These are phyloP conservation scores for Trichomalopsis sarcophagae DNA, from an alignment of 1,140 invertebrate species.

Conservation along the genomic window DNA sequence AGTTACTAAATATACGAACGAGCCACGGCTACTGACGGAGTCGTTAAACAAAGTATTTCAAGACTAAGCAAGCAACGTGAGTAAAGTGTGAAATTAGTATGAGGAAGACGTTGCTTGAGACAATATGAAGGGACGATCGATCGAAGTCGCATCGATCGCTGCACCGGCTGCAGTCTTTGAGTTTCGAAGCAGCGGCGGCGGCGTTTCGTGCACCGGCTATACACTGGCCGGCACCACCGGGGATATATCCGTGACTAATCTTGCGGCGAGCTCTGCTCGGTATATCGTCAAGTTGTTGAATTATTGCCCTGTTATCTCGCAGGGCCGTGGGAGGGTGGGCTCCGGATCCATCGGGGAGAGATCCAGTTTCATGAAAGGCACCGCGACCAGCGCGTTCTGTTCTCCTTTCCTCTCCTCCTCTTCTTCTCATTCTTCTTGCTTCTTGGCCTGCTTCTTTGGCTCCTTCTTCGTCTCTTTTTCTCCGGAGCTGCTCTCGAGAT, in stretches of 20 bases:
- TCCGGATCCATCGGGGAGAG: conserved; percentile 52
- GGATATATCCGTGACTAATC: conserved; percentile 67
- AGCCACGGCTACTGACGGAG: no score
- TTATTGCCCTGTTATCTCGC: conserved; percentile 71
- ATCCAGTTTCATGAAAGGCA: conserved; percentile 73
- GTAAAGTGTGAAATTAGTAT: no score
- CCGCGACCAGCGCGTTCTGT: conserved; percentile 53
- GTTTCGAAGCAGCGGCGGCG: no score
- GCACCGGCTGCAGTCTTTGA: not conserved
- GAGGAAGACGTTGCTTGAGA: no score
- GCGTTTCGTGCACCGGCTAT: conserved; percentile 42
- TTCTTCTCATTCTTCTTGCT: not conserved
- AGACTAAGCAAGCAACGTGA: no score
- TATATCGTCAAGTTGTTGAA: conserved; percentile 71
- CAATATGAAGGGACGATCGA: not conserved
- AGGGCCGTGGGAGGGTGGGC: conserved; percentile 59
- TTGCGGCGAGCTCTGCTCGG: conserved; percentile 56
- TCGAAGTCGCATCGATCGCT: not conserved
- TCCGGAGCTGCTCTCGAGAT: not conserved
- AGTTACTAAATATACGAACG: no score
- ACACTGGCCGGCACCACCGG: conserved; percentile 31
- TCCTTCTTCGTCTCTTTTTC: not conserved
- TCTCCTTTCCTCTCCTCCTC: not conserved
- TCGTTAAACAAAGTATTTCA: no score
- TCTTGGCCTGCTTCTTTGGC: not conserved